These are phyloP conservation scores for Clarias batrachus DNA, from an alignment of 2,113 vertebrate genomes.

Conservation along the genomic window DNA sequence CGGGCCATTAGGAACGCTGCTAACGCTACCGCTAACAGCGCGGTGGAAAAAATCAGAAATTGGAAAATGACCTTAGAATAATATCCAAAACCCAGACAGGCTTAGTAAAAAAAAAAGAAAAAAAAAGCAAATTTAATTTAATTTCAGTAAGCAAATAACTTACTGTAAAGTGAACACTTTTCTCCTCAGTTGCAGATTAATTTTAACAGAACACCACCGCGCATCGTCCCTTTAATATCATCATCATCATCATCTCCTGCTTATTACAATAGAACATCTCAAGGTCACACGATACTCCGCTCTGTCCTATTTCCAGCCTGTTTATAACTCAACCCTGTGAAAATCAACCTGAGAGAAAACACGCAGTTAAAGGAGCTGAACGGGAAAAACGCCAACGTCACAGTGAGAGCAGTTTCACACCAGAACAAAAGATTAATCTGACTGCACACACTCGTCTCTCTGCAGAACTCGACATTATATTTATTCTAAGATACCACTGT, in stretches of 20 bases:
- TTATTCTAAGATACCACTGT: constrained; percentile 48
- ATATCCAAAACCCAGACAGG: constrained; percentile 53
- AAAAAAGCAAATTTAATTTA: no score
- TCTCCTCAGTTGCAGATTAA: constrained; percentile 38
- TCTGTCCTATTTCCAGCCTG: constrained; percentile 45
- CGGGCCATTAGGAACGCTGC: constrained; percentile 46
- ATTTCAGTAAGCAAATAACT: constrained; percentile 25
- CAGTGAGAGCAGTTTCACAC: constrained; percentile 50
- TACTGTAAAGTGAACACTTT: constrained; percentile 36
- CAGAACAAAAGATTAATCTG: constrained; percentile 54
- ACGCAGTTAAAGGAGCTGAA: constrained; percentile 49
- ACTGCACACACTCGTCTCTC: constrained; percentile 29
- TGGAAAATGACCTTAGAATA: constrained; percentile 57
- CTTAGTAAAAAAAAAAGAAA: constrained; percentile 25
- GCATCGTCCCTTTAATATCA: neutral
- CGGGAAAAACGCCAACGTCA: constrained; percentile 55
- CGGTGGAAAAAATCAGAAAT: constrained; percentile 54
- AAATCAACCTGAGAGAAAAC: constrained; percentile 56
- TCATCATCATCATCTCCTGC: constrained; percentile 1
- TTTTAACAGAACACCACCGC: constrained; percentile 11
- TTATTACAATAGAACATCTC: constrained; percentile 40
- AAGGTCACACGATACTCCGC: constrained; percentile 26
- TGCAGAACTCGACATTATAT: constrained; percentile 18
- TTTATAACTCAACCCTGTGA: constrained; percentile 55
- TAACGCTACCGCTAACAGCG: constrained; percentile 56